Conservation (phyloP, 2,888 invertebrate genomes). For the Drosophila mulleri region DNA sequence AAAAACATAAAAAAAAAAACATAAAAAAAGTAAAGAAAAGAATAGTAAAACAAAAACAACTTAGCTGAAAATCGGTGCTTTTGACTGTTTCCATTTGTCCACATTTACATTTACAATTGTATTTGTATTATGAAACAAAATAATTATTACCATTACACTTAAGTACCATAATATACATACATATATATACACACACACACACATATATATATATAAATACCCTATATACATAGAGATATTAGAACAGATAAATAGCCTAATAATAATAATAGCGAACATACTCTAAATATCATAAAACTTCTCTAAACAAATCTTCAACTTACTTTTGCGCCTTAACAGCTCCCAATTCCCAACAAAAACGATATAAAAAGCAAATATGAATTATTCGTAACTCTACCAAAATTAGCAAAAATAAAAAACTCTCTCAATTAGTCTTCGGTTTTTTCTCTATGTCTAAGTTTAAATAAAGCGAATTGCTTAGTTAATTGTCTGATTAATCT, state of each 20-base stretch:
- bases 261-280: slow-evolving; percentile 30
- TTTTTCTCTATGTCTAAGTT: slow-evolving; percentile 42
- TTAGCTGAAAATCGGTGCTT: slow-evolving; percentile 86
- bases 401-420: slow-evolving; percentile 45
- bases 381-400: slow-evolving; percentile 69
- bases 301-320: slow-evolving; percentile 30
- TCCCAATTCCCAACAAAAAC: slow-evolving; percentile 12
- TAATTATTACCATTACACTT: slow-evolving; percentile 42
- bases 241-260: slow-evolving; percentile 42
- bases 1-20: slow-evolving; percentile 40
- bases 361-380: neutral
- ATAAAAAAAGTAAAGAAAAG: slow-evolving; percentile 33
- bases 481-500: slow-evolving; percentile 62
- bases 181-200: slow-evolving; percentile 15
- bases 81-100: slow-evolving; percentile 85
- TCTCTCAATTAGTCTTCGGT: slow-evolving; percentile 73
- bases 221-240: slow-evolving; percentile 43
- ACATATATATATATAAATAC: slow-evolving; percentile 20
- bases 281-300: slow-evolving; percentile 26
- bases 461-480: slow-evolving; percentile 48
- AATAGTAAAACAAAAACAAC: slow-evolving; percentile 57
- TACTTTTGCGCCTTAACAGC: slow-evolving; percentile 65
- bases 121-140: slow-evolving; percentile 82
- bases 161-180: slow-evolving; percentile 39
- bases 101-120: slow-evolving; percentile 79